Evolutionary conservation across 1,140 invertebrate species (phyloP).

Genomic region (Drosophila persimilis): DNA sequence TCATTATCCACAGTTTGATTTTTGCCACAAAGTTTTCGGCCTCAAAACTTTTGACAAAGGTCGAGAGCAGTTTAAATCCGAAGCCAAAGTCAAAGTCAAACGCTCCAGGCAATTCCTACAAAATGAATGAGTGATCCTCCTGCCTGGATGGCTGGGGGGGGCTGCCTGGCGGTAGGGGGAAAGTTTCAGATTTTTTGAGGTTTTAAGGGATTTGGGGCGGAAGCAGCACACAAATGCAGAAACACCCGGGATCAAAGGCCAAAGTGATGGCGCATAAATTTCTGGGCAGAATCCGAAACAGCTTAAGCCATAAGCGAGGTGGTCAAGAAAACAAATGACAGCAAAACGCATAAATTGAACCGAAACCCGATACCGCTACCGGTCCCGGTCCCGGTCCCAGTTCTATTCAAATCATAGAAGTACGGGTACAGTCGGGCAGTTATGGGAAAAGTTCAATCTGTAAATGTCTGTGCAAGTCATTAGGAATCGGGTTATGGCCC

Average conservation of each 20-base stretch:
- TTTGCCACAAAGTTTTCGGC: constrained; percentile 66
- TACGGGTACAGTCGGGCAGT: constrained; percentile 30
- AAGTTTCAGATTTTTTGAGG: constrained; percentile 49
- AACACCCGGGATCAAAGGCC: constrained; percentile 46
- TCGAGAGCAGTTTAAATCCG: constrained; percentile 70
- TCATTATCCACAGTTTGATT: constrained; percentile 74
- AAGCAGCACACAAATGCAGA: constrained; percentile 25
- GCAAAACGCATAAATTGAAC: constrained; percentile 54
- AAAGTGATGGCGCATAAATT: constrained; percentile 77
- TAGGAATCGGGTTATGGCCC: constrained; percentile 22
- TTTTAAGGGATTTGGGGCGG: constrained; percentile 63
- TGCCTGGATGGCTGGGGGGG: constrained; percentile 13
- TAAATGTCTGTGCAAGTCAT: constrained; percentile 25
- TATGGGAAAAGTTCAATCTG: constrained; percentile 37
- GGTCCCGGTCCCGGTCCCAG: background rate
- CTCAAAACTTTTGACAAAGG: constrained; percentile 74
- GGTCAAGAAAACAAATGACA: constrained; percentile 67
- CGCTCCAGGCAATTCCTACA: constrained; percentile 66
- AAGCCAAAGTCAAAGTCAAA: constrained; percentile 50
- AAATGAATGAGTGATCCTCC: constrained; percentile 66
- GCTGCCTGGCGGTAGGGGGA: constrained; percentile 38
- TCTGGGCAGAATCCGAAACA: constrained; percentile 48
- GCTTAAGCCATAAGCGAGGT: constrained; percentile 59
- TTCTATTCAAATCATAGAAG: constrained; percentile 29
- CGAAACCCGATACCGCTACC: constrained; percentile 5